phyloP scores from a whole-genome alignment of 1,140 invertebrate species.

The Hermatobates lingyangjiaoensis region DNA sequence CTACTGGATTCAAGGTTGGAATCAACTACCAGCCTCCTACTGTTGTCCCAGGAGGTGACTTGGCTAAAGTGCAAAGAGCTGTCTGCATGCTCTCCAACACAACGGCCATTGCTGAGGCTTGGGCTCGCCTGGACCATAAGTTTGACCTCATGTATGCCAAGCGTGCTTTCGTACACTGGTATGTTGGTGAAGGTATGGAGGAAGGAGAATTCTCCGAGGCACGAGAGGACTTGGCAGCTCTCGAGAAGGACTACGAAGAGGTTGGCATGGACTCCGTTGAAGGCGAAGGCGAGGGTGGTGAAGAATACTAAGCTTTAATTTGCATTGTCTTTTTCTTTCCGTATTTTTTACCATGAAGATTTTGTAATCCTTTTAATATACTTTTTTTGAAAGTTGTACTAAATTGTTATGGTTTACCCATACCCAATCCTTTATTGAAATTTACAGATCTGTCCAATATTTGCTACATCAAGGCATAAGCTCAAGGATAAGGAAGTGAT shows the following conservation, averaged over 20 bases:
- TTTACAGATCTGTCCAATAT: too few relatives aligned
- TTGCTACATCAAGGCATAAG: too few relatives aligned
- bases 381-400: too few relatives aligned
- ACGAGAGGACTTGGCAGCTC: constrained; percentile 38
- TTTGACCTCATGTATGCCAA: constrained; percentile 44
- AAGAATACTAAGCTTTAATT: constrained; percentile 28
- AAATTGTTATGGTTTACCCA: too few relatives aligned
- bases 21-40: constrained; percentile 76
- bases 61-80: constrained; percentile 50
- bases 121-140: constrained; percentile 48
- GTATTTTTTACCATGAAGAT: too few relatives aligned
- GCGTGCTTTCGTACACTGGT: constrained; percentile 24
- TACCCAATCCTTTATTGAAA: too few relatives aligned
- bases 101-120: constrained; percentile 68
- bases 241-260: constrained; percentile 46
- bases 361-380: too few relatives aligned
- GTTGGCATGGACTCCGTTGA: constrained; percentile 39
- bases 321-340: too few relatives aligned
- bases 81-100: constrained; percentile 77
- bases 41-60: constrained; percentile 57
- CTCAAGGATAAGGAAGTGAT: too few relatives aligned
- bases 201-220: constrained; percentile 47
- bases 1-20: constrained; percentile 41
- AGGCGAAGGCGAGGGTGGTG: constrained; percentile 30
- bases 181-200: constrained; percentile 41